A percentile compares a stretch with the other conserved stretches of the same genome.
phyloP scores from a whole-genome alignment of 2,113 vertebrate genomes.

The Collichthys lucidus region DNA sequence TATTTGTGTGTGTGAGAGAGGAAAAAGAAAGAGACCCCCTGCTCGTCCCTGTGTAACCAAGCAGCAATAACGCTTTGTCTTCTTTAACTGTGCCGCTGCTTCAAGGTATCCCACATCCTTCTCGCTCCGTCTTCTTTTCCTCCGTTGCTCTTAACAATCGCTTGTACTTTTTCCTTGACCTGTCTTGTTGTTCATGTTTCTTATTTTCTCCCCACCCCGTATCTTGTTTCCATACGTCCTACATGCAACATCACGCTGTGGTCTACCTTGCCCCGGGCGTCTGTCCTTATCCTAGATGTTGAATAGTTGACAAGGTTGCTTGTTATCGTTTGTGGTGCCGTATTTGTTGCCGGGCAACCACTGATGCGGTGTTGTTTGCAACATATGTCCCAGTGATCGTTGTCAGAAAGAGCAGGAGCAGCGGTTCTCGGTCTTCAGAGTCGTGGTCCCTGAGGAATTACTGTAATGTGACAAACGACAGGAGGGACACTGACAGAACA shows the following conservation, averaged over 20 bases:
- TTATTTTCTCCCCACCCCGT: not conserved
- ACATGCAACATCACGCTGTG: not conserved
- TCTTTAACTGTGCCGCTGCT: conserved; percentile 82
- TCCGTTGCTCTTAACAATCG: conserved; percentile 19
- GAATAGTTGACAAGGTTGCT: conserved; percentile 27
- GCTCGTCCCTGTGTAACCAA: conserved; percentile 67
- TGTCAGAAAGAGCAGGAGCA: conserved; percentile 11
- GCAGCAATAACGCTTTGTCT: conserved; percentile 83
- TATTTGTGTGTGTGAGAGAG: conserved; percentile 64
- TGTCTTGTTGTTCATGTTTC: not conserved
- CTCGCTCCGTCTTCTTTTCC: conserved; percentile 37
- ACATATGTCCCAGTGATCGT: conserved; percentile 18
- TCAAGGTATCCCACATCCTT: conserved; percentile 71
- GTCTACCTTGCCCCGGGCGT: not conserved
- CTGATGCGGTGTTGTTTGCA: conserved; percentile 28
- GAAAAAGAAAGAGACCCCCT: conserved; percentile 27
- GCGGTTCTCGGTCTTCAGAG: too few species aligned
- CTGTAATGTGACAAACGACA: too few species aligned
- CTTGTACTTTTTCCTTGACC: conserved; percentile 42
- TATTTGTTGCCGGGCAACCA: conserved; percentile 57
- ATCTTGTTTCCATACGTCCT: not conserved
- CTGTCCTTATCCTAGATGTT: not conserved
- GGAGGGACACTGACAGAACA: too few species aligned
- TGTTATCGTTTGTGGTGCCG: conserved; percentile 37
- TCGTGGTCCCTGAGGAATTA: too few species aligned